Percentiles rank a stretch among this genome's conserved stretches.
Conservation (phyloP, 2,888 invertebrate species). For the Drosophila cognata region DNA sequence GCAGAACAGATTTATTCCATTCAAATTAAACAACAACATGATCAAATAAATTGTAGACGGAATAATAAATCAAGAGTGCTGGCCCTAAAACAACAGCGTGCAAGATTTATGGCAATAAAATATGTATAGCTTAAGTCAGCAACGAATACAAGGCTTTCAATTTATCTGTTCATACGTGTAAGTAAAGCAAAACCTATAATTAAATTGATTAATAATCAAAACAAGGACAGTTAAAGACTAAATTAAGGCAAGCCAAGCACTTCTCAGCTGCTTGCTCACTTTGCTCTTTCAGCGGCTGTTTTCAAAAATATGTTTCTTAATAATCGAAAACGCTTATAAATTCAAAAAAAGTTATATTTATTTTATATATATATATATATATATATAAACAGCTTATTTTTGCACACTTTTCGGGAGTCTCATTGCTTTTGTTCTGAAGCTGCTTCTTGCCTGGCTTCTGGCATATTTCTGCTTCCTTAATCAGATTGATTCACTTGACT, state of each 20-base stretch:
- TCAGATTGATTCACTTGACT: not conserved
- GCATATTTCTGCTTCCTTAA: not conserved
- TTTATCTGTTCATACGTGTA: not conserved
- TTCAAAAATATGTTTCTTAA: not conserved
- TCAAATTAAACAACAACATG: slow-evolving; percentile 44
- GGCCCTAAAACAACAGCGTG: not conserved
- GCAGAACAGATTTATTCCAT: slow-evolving; percentile 37
- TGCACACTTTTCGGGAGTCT: not conserved
- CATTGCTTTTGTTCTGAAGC: not conserved
- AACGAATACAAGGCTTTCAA: not conserved
- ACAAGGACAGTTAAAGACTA: not conserved
- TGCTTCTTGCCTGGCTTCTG: not conserved
- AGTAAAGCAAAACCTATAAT: not conserved
- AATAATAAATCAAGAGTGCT: slow-evolving; percentile 32
- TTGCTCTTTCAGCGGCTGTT: not conserved
- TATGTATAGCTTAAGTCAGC: not conserved
- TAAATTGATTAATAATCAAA: not conserved
- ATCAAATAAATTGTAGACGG: slow-evolving; percentile 32
- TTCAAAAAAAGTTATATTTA: not conserved
- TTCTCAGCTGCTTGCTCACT: not conserved
- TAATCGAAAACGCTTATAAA: not conserved
- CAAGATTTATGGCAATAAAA: not conserved
- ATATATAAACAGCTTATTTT: not conserved
- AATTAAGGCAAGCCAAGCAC: not conserved
- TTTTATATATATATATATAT: not conserved